Evolutionary conservation across 1,140 invertebrate genomes (phyloP).

Genomic region (Ceratosolen fusciceps): DNA sequence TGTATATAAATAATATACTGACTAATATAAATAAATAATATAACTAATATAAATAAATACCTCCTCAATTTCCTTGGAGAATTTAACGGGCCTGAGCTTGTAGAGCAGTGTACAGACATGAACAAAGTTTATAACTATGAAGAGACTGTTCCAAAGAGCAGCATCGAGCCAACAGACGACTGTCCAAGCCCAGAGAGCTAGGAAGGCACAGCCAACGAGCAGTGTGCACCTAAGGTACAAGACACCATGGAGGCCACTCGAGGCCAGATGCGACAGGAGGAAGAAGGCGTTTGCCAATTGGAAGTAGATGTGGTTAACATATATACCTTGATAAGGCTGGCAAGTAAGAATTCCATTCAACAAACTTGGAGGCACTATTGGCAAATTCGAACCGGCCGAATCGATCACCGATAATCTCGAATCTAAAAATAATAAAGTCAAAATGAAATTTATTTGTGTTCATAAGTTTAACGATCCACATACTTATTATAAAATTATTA

Average conservation of each 20-base stretch:
- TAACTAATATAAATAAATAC: too few relatives aligned
- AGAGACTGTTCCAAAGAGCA: slow-evolving; percentile 88
- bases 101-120: slow-evolving; percentile 87
- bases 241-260: slow-evolving; percentile 83
- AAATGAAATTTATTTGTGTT: too few relatives aligned
- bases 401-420: slow-evolving; percentile 63
- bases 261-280: slow-evolving; percentile 84
- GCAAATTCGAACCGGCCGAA: slow-evolving; percentile 64
- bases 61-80: slow-evolving; percentile 88
- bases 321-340: slow-evolving; percentile 70
- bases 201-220: slow-evolving; percentile 83
- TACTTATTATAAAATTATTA: too few relatives aligned
- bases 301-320: slow-evolving; percentile 82
- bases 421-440: slow-evolving; percentile 54
- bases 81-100: slow-evolving; percentile 85
- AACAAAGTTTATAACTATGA: slow-evolving; percentile 86
- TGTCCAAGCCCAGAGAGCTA: slow-evolving; percentile 86
- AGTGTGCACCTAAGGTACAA: slow-evolving; percentile 84
- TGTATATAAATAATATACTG: too few relatives aligned
- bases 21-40: too few relatives aligned
- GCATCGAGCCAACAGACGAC: slow-evolving; percentile 88
- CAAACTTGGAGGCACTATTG: slow-evolving; percentile 69
- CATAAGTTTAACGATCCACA: too few relatives aligned
- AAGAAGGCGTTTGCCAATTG: slow-evolving; percentile 88
- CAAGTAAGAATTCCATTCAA: slow-evolving; percentile 68